phyloP scores from a whole-genome alignment of 2,888 invertebrate genomes.

The Stramonita haemastoma region DNA sequence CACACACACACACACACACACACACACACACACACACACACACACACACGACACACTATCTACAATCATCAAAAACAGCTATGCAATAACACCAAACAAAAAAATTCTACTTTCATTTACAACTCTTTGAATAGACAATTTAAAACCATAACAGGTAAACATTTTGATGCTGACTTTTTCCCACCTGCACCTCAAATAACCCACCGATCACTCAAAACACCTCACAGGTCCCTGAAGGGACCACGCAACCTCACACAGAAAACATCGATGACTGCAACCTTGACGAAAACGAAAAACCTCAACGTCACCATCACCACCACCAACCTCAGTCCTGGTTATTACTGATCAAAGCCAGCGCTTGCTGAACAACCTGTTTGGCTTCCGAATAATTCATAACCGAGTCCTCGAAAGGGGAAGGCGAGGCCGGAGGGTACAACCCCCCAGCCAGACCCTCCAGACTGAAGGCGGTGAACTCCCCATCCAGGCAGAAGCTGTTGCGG shows the following conservation, averaged over 20 bases:
- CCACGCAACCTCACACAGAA: too few species aligned
- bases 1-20: not conserved
- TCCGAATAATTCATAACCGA: slow-evolving; percentile 54
- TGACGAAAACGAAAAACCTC: too few species aligned
- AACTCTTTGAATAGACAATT: too few species aligned
- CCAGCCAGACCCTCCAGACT: slow-evolving; percentile 42
- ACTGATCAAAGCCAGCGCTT: slow-evolving; percentile 58
- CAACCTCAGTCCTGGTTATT: slow-evolving; percentile 19
- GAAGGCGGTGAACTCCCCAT: slow-evolving; percentile 42
- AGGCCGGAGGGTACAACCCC: not conserved
- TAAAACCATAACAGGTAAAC: not conserved
- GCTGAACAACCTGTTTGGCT: slow-evolving; percentile 55
- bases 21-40: slow-evolving; percentile 10
- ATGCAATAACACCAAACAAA: too few species aligned
- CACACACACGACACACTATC: not conserved
- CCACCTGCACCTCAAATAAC: too few species aligned
- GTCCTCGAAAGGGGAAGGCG: not conserved
- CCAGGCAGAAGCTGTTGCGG: slow-evolving; percentile 39
- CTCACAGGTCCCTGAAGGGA: too few species aligned
- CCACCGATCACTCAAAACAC: too few species aligned
- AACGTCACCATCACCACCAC: not conserved
- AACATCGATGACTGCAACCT: too few species aligned
- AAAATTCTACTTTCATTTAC: too few species aligned
- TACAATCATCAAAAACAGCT: too few species aligned
- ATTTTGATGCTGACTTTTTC: not conserved